phyloP scores from a whole-genome alignment of 1,140 invertebrate genomes.

The Cyrtorhinus lividipennis region DNA sequence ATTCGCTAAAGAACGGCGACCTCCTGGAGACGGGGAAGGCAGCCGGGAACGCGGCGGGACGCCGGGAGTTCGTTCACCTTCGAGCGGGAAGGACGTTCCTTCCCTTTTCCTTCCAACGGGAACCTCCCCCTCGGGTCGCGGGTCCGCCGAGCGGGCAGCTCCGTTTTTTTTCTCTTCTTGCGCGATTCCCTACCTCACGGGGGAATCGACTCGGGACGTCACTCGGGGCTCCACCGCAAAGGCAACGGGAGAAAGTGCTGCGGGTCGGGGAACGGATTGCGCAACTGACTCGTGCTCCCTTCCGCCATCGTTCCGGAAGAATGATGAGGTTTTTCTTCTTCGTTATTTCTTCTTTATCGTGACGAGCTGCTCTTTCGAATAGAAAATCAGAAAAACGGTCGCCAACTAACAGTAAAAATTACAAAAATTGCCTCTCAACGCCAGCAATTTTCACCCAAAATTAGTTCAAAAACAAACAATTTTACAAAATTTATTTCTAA shows the following conservation, averaged over 20 bases:
- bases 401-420: too few relatives aligned
- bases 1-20: not conserved
- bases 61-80: not conserved
- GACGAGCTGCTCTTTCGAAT: too few relatives aligned
- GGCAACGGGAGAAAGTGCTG: not conserved
- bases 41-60: not conserved
- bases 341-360: slow-evolving; percentile 2
- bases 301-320: slow-evolving; percentile 1
- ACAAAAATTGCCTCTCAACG: too few relatives aligned
- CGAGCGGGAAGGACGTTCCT: not conserved
- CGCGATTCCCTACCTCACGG: not conserved
- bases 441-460: too few relatives aligned
- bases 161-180: not conserved
- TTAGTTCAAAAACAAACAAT: too few relatives aligned
- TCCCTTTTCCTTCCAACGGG: not conserved
- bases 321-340: too few relatives aligned
- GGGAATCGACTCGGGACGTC: not conserved
- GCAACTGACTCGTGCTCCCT: not conserved
- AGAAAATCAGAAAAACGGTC: too few relatives aligned
- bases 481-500: too few relatives aligned
- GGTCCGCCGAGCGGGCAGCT: not conserved
- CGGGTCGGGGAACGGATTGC: not conserved
- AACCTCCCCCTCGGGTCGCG: not conserved
- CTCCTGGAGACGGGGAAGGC: not conserved
- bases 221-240: too few relatives aligned